Evolutionary conservation across 2,888 invertebrate genomes (phyloP).

Genomic region (Epirrhoe alternata): DNA sequence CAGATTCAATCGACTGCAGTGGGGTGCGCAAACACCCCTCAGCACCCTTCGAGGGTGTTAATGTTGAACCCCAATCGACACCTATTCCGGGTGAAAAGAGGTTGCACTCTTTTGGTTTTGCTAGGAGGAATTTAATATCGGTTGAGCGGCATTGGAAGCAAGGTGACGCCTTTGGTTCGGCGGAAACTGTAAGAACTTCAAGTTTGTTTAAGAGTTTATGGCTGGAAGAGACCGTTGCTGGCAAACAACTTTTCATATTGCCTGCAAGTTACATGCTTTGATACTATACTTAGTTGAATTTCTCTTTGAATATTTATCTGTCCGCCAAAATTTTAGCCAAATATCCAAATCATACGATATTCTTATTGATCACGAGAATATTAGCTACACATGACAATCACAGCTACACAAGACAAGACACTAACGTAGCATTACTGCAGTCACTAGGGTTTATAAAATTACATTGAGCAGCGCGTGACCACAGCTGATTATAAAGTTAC

Average conservation of each 20-base stretch:
- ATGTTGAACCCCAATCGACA: constrained; percentile 30
- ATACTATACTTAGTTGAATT: too few species aligned
- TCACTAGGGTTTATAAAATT: too few species aligned
- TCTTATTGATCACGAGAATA: too few species aligned
- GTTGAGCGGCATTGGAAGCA: constrained; percentile 14
- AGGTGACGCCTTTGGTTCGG: constrained; percentile 8
- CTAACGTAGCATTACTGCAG: too few species aligned
- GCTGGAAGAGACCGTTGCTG: too few species aligned
- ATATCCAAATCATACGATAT: neutral
- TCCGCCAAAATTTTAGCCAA: neutral
- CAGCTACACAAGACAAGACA: too few species aligned
- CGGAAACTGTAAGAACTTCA: neutral
- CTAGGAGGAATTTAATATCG: constrained; percentile 21
- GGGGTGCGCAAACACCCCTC: constrained; percentile 37
- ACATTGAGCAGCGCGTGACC: neutral
- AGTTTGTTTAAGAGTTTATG: neutral
- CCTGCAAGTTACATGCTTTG: neutral
- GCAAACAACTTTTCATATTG: neutral
- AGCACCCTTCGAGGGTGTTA: constrained; percentile 25
- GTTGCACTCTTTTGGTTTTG: constrained; percentile 29
- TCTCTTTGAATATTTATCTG: neutral
- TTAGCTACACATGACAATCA: too few species aligned
- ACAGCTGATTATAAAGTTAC: neutral
- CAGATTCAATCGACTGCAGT: constrained; percentile 47
- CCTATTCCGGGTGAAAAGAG: constrained; percentile 25